phyloP scores from a whole-genome alignment of 92 coral and sea anemone species.

The Isaurus tuberculatus region DNA sequence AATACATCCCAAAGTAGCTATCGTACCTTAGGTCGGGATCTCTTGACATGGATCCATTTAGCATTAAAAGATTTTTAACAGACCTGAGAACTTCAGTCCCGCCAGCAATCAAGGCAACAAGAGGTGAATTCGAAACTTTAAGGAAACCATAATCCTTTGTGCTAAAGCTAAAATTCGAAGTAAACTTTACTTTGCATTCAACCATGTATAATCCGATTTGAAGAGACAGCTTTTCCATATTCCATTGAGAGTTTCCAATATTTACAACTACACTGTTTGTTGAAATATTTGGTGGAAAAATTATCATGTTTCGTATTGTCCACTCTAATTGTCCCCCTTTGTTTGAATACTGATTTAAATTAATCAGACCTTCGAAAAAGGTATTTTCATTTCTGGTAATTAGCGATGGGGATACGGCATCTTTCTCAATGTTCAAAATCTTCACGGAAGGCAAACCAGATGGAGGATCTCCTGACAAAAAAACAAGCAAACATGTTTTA shows the following conservation, averaged over 20 bases:
- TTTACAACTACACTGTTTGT: conserved; percentile 10
- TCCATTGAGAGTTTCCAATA: conserved; percentile 10
- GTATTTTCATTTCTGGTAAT: background rate
- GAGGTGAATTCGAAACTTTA: background rate
- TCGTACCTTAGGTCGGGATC: background rate
- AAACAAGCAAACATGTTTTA: background rate
- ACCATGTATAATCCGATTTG: conserved; percentile 22
- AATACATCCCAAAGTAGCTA: background rate
- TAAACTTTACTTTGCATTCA: background rate
- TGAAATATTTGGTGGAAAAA: background rate
- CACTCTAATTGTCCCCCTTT: background rate
- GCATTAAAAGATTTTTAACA: background rate
- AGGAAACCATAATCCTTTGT: conserved; percentile 13
- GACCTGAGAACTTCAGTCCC: conserved; percentile 22
- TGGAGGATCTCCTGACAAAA: background rate
- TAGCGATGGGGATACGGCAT: background rate
- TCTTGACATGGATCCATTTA: conserved; percentile 1
- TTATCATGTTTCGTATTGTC: background rate
- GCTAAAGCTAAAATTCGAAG: background rate
- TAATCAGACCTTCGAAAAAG: background rate
- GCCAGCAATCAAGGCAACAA: conserved; percentile 11
- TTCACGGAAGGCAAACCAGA: conserved; percentile 1
- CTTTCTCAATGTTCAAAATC: conserved; percentile 11
- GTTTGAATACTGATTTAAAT: background rate
- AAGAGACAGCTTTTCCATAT: conserved; percentile 1